Percentiles rank a stretch among this genome's conserved stretches.
phyloP scores from a whole-genome alignment of 2,797 vertebrate genomes.

The Amblyraja radiata region DNA sequence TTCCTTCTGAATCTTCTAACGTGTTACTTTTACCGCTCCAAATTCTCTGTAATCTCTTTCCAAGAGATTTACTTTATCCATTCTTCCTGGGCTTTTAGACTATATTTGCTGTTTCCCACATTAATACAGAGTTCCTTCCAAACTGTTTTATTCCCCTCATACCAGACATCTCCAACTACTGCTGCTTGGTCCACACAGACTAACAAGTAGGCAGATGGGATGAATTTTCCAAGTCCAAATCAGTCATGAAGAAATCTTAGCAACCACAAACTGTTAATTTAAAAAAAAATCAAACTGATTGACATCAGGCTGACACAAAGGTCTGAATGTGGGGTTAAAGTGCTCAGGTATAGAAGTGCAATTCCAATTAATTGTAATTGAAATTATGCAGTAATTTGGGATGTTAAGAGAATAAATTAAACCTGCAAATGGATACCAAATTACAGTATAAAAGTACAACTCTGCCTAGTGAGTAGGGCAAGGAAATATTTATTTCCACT shows the following conservation, averaged over 20 bases:
- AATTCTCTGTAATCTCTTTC: background rate
- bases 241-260: background rate
- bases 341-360: background rate
- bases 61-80: background rate
- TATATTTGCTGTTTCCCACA: too few relatives aligned
- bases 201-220: background rate
- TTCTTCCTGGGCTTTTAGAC: too few relatives aligned
- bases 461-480: too few relatives aligned
- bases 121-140: background rate
- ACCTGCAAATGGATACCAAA: background rate
- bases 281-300: background rate
- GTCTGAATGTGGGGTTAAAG: too few relatives aligned
- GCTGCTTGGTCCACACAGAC: background rate
- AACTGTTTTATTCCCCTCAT: background rate
- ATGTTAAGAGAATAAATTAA: background rate
- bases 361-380: background rate
- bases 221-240: background rate
- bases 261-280: background rate
- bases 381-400: background rate
- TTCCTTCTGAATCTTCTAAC: background rate
- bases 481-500: background rate
- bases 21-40: background rate
- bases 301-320: background rate
- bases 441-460: background rate
- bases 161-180: background rate